Evolutionary conservation across 2,888 invertebrate genomes (phyloP), one percentile per base, ranked within the genome.

Genomic region (Tetranychus truncatus): DNA sequence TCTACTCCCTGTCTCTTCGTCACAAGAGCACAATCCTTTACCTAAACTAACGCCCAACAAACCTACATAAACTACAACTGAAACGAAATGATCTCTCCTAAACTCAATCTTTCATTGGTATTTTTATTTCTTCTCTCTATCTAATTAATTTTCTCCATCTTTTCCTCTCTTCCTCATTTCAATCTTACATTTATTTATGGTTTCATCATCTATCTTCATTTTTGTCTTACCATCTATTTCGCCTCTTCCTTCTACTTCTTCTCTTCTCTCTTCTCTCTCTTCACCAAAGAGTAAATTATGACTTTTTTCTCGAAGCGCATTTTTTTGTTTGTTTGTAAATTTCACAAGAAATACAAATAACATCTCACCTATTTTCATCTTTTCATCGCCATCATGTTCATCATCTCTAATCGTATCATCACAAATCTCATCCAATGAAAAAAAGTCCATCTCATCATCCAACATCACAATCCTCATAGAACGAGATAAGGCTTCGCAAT

Each of bases 341-440:
- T 69, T 69, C 21, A 11, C 69, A 24, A 69, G 34, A 11, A 20
- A 24, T 69, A 69, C 69, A 24, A 20, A 69, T 69, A 24, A 69
- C 34, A 20, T 9, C 6, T 24, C 69, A 20, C 34, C 69, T 11
- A 24, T 20, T 20, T 67, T 67, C 67, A 21, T 67, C 67, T 67
- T 69, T 69, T 69, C 69, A 24, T 21, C 69, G 6, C 21, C 69
- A 69, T 69, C 67, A 21, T 67, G 18, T 21, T 67, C 67, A 67
- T 67, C 69, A 69, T 69, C 20, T 20, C 20, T 20, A 18, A 20
- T 66, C 18, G n/a, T 66, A 20, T 66, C 66, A 66, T 66, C 66
- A 66, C 34, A 34, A 34, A 34, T 34, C 34, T 34, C 34, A 34
- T 34, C 34, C 34, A 34, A 34, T 34, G 34, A 34, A 4, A 34